Evolutionary conservation across 2,797 vertebrate species (phyloP).

Genomic region (Microctenopoma stevenorrisi): DNA sequence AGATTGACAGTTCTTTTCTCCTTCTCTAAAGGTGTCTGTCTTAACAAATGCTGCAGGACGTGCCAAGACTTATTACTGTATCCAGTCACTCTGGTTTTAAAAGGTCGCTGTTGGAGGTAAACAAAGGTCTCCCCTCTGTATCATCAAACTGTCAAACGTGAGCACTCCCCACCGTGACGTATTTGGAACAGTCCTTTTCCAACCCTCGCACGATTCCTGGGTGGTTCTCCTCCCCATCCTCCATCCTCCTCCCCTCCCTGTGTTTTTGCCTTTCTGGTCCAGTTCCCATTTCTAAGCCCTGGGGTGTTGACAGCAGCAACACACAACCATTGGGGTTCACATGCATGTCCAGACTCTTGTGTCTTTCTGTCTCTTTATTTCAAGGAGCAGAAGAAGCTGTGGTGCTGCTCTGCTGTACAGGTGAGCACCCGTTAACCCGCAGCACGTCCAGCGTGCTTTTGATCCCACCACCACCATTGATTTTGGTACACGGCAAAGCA

Average conservation of each 20-base stretch:
- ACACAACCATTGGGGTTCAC: conserved; percentile 56
- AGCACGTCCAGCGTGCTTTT: conserved; percentile 39
- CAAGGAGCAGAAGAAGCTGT: not conserved
- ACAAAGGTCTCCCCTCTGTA: conserved; percentile 29
- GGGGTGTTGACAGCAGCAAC: conserved; percentile 69
- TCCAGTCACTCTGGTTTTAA: not conserved
- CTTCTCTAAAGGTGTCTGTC: too few relatives aligned
- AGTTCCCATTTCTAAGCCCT: conserved; percentile 68
- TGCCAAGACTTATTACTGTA: conserved; percentile 30
- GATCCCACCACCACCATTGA: conserved; percentile 57
- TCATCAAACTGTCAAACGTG: conserved; percentile 57
- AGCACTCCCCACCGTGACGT: conserved; percentile 41
- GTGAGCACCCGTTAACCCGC: conserved; percentile 51
- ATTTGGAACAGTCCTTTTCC: conserved; percentile 37
- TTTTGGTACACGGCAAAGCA: conserved; percentile 40
- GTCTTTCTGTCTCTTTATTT: not conserved
- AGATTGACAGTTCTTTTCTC: not conserved
- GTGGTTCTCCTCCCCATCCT: conserved; percentile 21
- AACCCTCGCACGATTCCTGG: conserved; percentile 28
- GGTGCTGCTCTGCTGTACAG: conserved; percentile 33
- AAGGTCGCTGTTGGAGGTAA: conserved; percentile 17
- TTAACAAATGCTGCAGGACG: not conserved
- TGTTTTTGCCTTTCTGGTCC: conserved; percentile 66
- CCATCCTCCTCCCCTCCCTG: conserved; percentile 15
- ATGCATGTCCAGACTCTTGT: conserved; percentile 20